Base-by-base conservation (phyloP, 1,140 invertebrate species). In the Dinoponera quadriceps region DNA sequence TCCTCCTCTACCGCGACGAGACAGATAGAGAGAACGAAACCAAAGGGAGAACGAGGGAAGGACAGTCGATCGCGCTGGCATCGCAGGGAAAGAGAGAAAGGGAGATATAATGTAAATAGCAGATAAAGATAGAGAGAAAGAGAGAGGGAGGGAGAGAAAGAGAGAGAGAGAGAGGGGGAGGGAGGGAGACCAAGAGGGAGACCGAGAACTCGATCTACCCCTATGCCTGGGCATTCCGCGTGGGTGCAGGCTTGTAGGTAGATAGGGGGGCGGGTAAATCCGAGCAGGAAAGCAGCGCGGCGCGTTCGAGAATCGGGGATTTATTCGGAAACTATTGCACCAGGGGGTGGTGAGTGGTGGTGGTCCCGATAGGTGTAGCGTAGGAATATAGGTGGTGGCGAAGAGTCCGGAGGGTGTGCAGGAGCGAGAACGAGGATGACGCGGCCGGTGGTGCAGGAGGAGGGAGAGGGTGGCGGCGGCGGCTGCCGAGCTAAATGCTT, bases 321-420 rank as follows among this genome's bases (percentile, higher is more conserved):
- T 94, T 94, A 94, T 92, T 92, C 91, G 91, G 92, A 94, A 94
- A 93, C 93, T 94, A 94, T 94, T 92, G 93, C 93, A 86, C 88
- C 90, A 83, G 68, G 60, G 71, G 83, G 74, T 65, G 57, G 59
- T 74, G n/a, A 78, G 51, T 71, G 83, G 68, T 83, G 57, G 84
- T 75, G 83, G 75, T 33, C 65, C 38, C 48, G 57, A 81, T 81
- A 60, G 86, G 77, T 87, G 85, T 86, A 84, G 66, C 71, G 80
- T 69, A 82, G 87, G 38, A 85, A 85, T 78, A 66, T 83, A 72
- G 74, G 75, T 86, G 73, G 74, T 75, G 71, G 83, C 81, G 85
- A 86, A 82, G 38, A 86, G 86, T 78, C 73, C 80, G 48, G 66
- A 54, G 66, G 72, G 80, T 59, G 51, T 27, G 74, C 38, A 48